Evolutionary conservation across 2,113 vertebrate genomes (phyloP).

Genomic region (Catharus fuscescens): DNA sequence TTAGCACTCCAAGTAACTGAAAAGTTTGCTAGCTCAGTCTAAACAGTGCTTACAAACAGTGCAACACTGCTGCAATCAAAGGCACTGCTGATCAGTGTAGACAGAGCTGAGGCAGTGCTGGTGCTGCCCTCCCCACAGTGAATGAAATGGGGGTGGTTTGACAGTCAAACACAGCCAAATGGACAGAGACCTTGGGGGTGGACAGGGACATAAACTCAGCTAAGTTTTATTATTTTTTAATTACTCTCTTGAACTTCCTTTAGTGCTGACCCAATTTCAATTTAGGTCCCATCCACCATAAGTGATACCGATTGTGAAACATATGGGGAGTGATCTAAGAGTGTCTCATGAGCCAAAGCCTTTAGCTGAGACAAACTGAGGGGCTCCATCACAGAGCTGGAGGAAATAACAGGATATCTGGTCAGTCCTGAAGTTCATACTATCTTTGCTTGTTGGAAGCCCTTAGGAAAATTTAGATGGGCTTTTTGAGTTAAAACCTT

Average conservation of each 20-base stretch:
- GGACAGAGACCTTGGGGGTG: neutral
- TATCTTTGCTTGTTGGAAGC: neutral
- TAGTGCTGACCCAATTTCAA: neutral
- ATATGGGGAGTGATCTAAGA: accelerated
- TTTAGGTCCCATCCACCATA: neutral
- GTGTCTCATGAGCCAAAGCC: neutral
- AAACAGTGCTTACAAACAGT: neutral
- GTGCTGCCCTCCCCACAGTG: neutral
- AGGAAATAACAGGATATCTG: neutral
- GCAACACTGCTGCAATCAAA: neutral
- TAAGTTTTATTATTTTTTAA: neutral
- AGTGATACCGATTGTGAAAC: neutral
- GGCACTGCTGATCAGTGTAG: neutral
- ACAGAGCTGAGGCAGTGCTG: neutral
- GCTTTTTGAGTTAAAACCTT: neutral
- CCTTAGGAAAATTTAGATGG: neutral
- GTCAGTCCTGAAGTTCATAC: neutral
- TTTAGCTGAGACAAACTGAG: neutral
- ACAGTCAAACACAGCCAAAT: neutral
- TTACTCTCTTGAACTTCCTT: neutral
- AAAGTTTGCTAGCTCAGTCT: neutral
- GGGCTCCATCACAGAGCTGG: neutral
- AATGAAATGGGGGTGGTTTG: neutral
- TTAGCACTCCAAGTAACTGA: neutral
- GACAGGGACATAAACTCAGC: neutral